Evolutionary conservation across 2,888 invertebrate species (phyloP).

Genomic region (Caradrina kadenii): DNA sequence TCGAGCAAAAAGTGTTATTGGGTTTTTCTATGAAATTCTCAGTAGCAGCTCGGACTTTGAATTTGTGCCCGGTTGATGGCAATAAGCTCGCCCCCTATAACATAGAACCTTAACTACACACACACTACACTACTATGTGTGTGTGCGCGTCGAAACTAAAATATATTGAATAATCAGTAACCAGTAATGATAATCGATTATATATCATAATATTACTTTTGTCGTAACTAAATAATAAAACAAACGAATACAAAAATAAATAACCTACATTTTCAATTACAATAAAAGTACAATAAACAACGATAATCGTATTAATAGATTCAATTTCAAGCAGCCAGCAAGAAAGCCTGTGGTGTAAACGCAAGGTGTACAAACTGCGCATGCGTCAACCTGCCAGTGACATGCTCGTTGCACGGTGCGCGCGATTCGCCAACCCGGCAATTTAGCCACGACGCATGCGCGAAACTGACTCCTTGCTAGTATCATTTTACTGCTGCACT

Average conservation of each 20-base stretch:
- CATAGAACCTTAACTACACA: no score
- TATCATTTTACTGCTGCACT: conserved; percentile 78
- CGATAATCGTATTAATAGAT: conserved; percentile 57
- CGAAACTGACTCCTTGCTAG: conserved; percentile 62
- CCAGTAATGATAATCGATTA: not conserved
- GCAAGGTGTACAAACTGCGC: conserved; percentile 67
- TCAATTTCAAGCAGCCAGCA: conserved; percentile 56
- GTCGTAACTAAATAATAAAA: not conserved
- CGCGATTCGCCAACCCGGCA: conserved; percentile 65
- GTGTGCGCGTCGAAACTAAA: no score
- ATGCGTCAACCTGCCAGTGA: conserved; percentile 66
- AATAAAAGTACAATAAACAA: conserved; percentile 48
- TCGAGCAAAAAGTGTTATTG: no score
- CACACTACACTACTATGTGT: no score
- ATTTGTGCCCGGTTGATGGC: no score
- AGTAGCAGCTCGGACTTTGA: no score
- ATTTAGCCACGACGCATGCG: conserved; percentile 63
- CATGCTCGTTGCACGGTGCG: conserved; percentile 64
- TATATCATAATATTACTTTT: not conserved
- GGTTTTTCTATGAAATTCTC: no score
- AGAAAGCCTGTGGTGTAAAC: conserved; percentile 63
- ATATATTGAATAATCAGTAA: no score
- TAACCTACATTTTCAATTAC: conserved; percentile 35
- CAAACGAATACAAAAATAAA: conserved; percentile 16
- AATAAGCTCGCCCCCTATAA: no score